Percentiles rank a stretch among this genome's conserved stretches.
These are phyloP conservation scores for Atrina japonica DNA, from an alignment of 2,888 invertebrate species.

Conservation along the genomic window DNA sequence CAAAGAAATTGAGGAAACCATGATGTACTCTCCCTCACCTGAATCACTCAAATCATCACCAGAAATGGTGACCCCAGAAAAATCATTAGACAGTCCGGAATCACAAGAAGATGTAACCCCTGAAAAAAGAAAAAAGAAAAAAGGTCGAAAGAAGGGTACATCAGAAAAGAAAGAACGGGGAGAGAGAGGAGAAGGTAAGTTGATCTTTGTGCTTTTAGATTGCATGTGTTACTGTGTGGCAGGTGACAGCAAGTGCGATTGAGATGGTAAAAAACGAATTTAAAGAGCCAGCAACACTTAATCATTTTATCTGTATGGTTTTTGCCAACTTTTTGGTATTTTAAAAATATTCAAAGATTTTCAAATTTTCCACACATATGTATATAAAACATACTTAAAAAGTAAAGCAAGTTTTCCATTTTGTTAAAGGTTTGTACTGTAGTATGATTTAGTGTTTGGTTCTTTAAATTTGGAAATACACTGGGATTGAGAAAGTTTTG, in stretches of 20 bases:
- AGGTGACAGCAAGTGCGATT: background rate
- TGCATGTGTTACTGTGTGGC: background rate
- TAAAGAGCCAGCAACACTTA: background rate
- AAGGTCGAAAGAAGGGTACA: conserved; percentile 16
- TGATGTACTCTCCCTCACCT: conserved; percentile 40
- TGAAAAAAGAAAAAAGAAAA: conserved; percentile 31
- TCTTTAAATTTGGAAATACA: background rate
- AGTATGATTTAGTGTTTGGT: no score
- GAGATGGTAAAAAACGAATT: background rate
- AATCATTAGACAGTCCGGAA: conserved; percentile 37
- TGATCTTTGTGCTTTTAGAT: background rate
- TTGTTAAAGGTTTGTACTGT: no score
- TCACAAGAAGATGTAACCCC: conserved; percentile 40
- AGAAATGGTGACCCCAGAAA: conserved; percentile 35
- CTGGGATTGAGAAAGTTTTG: background rate
- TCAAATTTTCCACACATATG: no score
- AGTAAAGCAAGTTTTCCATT: no score
- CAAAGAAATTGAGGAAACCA: conserved; percentile 32
- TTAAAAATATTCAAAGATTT: no score
- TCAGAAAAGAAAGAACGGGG: conserved; percentile 33
- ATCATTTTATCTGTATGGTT: no score
- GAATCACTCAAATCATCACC: conserved; percentile 40
- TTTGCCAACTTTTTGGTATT: no score
- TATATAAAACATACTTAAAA: no score
- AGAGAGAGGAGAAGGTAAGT: conserved; percentile 24